phyloP scores from a whole-genome alignment of 2,888 invertebrate species.

The Malacosoma neustria region DNA sequence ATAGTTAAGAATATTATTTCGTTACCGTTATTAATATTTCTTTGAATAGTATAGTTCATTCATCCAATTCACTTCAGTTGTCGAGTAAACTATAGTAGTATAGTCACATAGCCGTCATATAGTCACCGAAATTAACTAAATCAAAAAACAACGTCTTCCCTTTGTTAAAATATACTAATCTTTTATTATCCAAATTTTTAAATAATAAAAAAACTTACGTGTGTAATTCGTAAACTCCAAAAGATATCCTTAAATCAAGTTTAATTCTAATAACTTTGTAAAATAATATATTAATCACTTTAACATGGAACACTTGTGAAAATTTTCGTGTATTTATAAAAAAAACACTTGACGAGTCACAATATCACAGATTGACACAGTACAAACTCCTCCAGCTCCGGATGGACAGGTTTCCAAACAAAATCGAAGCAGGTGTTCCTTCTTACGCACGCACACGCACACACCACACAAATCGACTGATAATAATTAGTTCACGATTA shows the following conservation, averaged over 20 bases:
- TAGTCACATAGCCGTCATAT: too few species aligned
- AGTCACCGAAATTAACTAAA: too few species aligned
- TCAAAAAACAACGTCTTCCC: too few species aligned
- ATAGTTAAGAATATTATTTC: too few species aligned
- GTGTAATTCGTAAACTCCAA: neutral
- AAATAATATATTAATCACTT: neutral
- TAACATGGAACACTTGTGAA: neutral
- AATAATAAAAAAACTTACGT: neutral
- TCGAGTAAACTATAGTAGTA: too few species aligned
- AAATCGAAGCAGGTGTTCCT: conserved; percentile 37
- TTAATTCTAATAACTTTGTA: neutral
- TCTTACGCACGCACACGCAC: conserved; percentile 31
- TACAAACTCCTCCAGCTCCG: conserved; percentile 15
- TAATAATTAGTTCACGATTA: conserved; percentile 42
- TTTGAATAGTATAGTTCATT: too few species aligned
- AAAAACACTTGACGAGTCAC: neutral
- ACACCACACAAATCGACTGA: conserved; percentile 46
- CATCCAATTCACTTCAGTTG: too few species aligned
- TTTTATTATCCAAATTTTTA: too few species aligned
- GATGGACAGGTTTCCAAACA: conserved; percentile 13
- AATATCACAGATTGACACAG: neutral
- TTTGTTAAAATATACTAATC: too few species aligned
- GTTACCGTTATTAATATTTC: too few species aligned
- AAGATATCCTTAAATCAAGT: neutral
- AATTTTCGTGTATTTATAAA: neutral